A percentile compares a stretch with the other conserved stretches of the same genome.
Evolutionary conservation across 1,140 invertebrate genomes (phyloP).

Genomic region (Mamestra configurata): DNA sequence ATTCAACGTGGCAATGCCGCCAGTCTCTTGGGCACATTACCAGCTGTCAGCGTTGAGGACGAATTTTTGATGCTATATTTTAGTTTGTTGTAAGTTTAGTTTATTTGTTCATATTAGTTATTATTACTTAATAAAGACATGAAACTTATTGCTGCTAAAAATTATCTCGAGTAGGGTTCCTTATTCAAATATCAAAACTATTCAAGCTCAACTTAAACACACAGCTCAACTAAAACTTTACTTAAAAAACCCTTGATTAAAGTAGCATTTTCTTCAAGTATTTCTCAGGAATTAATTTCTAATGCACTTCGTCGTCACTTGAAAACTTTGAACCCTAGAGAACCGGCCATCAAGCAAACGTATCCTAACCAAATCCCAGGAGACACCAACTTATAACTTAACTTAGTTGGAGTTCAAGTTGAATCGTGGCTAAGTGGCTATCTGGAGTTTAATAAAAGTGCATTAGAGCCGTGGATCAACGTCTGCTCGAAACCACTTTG

Average conservation of each 20-base stretch:
- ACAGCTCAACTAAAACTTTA: too few species aligned
- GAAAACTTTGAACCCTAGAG: conserved; percentile 5
- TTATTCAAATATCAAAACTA: background rate
- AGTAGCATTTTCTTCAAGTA: background rate
- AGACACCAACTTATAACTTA: conserved; percentile 23
- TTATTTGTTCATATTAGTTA: too few species aligned
- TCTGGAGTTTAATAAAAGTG: conserved; percentile 41
- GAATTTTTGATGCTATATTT: too few species aligned
- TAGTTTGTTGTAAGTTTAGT: too few species aligned
- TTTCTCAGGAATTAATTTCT: background rate
- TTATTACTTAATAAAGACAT: too few species aligned
- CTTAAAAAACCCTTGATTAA: background rate
- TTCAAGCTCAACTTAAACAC: background rate
- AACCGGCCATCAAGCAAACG: background rate
- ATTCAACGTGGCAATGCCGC: too few species aligned
- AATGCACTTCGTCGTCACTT: conserved; percentile 1
- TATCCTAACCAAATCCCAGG: background rate
- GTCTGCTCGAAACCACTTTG: conserved; percentile 14
- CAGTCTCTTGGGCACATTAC: too few species aligned
- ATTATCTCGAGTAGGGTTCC: too few species aligned
- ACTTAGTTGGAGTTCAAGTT: background rate
- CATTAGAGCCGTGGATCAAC: conserved; percentile 27
- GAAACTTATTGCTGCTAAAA: too few species aligned
- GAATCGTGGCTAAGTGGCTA: conserved; percentile 21
- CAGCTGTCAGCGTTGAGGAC: too few species aligned